These are phyloP conservation scores for Leuciscus idus DNA, from an alignment of 2,113 vertebrate species.

Conservation along the genomic window DNA sequence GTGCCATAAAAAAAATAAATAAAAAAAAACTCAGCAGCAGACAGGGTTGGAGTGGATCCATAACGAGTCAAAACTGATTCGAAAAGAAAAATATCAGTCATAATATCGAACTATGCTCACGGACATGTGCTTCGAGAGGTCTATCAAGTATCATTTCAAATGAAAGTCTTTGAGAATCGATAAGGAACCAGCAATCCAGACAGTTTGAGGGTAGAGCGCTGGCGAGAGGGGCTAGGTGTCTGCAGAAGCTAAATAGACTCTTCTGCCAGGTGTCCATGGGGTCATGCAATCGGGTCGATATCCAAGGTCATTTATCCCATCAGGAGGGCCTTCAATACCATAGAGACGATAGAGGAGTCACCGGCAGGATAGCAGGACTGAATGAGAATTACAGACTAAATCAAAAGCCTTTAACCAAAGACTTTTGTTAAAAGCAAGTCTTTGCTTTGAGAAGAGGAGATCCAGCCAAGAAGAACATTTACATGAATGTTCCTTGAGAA, in stretches of 20 bases:
- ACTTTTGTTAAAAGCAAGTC: slow-evolving; percentile 54
- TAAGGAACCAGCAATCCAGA: slow-evolving; percentile 62
- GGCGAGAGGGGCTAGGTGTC: slow-evolving; percentile 63
- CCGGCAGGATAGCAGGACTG: slow-evolving; percentile 44
- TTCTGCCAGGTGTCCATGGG: slow-evolving; percentile 46
- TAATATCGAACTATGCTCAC: slow-evolving; percentile 58
- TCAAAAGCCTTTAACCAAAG: slow-evolving; percentile 54
- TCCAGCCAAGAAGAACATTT: not conserved
- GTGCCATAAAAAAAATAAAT: not conserved
- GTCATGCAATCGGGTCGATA: slow-evolving; percentile 61
- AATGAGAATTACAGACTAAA: slow-evolving; percentile 50
- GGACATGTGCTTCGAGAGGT: slow-evolving; percentile 51
- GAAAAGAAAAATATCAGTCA: slow-evolving; percentile 45
- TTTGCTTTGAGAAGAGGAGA: not conserved
- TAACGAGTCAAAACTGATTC: slow-evolving; percentile 9
- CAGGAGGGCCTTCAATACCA: slow-evolving; percentile 57
- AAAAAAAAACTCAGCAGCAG: not conserved
- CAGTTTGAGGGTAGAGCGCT: slow-evolving; percentile 59
- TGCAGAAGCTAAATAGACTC: slow-evolving; percentile 54
- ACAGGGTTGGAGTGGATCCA: slow-evolving; percentile 7
- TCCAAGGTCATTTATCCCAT: slow-evolving; percentile 56
- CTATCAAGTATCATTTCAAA: slow-evolving; percentile 62
- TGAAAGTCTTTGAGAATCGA: slow-evolving; percentile 59
- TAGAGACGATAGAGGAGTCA: slow-evolving; percentile 56
- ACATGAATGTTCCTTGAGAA: not conserved